A percentile compares a stretch with the other conserved stretches of the same genome.
phyloP scores from a whole-genome alignment of 2,113 vertebrate genomes.

The Octodon degus region DNA sequence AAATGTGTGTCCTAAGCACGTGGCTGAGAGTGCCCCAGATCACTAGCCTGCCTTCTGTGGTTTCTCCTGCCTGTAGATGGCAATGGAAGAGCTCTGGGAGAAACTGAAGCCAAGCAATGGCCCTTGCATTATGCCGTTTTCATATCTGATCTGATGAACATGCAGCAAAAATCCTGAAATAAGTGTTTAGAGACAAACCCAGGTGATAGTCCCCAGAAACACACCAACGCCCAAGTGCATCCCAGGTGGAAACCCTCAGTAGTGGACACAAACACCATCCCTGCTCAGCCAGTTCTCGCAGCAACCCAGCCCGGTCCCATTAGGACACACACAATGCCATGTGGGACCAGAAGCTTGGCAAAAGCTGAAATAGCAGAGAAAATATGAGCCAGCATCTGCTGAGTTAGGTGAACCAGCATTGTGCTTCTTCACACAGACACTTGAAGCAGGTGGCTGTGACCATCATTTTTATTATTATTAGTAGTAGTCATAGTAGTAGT shows the following conservation, averaged over 20 bases:
- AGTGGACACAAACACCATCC: too few species aligned
- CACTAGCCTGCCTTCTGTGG: neutral
- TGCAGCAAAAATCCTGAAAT: neutral
- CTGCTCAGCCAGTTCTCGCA: rapidly evolving
- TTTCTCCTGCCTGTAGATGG: neutral
- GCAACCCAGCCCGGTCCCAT: too few species aligned
- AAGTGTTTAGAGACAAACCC: neutral
- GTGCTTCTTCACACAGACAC: too few species aligned
- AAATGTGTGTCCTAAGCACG: neutral
- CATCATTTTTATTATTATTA: too few species aligned
- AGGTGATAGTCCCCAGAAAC: neutral
- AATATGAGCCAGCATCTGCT: neutral
- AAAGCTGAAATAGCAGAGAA: neutral
- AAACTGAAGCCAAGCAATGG: neutral
- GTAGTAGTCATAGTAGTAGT: too few species aligned
- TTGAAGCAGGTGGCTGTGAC: too few species aligned
- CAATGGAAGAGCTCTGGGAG: neutral
- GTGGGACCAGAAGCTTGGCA: neutral
- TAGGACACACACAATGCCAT: too few species aligned
- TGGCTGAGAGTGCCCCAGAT: neutral
- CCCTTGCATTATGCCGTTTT: neutral
- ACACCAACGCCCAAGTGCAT: neutral
- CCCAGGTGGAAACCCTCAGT: too few species aligned
- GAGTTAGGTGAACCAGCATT: neutral
- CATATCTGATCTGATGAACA: neutral